Conservation (phyloP, 2,888 invertebrate genomes). For the Oxyteleia sp. region DNA sequence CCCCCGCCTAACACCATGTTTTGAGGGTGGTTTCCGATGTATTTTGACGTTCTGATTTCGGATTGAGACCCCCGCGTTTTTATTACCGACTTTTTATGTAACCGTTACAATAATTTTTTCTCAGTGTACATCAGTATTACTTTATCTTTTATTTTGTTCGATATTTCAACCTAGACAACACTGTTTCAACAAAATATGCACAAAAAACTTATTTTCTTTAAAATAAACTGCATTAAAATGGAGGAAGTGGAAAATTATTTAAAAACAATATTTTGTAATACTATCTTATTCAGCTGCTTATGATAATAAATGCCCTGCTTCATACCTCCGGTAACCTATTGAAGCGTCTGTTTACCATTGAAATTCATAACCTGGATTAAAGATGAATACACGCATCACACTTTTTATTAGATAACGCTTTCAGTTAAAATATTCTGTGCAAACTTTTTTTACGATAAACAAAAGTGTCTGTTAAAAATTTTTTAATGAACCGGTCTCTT, state of each 20-base stretch:
- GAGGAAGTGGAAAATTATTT: not conserved
- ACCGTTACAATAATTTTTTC: too few relatives aligned
- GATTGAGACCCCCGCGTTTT: too few relatives aligned
- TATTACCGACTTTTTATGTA: too few relatives aligned
- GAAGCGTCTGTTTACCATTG: not conserved
- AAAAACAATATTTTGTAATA: not conserved
- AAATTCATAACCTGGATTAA: not conserved
- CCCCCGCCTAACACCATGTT: too few relatives aligned
- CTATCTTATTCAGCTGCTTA: not conserved
- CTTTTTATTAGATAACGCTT: not conserved
- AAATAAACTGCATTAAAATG: too few relatives aligned
- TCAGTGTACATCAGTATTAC: too few relatives aligned
- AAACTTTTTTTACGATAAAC: conserved; percentile 22
- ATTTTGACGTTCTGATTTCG: too few relatives aligned
- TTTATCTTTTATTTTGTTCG: too few relatives aligned
- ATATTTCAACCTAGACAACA: too few relatives aligned
- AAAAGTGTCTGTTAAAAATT: conserved; percentile 3
- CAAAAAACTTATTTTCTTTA: too few relatives aligned
- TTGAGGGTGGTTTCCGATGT: too few relatives aligned
- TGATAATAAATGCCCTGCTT: not conserved
- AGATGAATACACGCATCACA: not conserved
- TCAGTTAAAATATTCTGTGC: conserved; percentile 11
- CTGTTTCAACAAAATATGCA: too few relatives aligned
- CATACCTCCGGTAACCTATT: not conserved
- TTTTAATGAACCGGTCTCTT: not conserved